phyloP scores from a whole-genome alignment of 2,797 vertebrate species.

The Betta splendens region DNA sequence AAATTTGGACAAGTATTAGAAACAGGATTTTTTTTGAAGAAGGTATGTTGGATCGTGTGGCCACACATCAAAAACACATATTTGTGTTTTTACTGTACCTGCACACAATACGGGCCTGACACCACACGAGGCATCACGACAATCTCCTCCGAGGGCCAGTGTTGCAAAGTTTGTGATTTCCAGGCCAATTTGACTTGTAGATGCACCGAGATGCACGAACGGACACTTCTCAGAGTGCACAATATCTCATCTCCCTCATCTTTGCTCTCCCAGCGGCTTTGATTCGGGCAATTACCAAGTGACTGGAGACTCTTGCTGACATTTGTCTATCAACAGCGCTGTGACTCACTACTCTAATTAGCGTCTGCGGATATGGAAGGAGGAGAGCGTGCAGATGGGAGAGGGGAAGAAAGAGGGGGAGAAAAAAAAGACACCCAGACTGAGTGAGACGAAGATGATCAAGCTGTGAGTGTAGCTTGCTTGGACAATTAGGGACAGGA shows the following conservation, averaged over 20 bases:
- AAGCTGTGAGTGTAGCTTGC: constrained; percentile 57
- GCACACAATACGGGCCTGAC: constrained; percentile 4
- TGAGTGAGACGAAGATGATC: constrained; percentile 60
- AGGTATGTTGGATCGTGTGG: background rate
- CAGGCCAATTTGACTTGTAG: constrained; percentile 59
- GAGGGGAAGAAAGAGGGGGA: constrained; percentile 26
- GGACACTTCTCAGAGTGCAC: constrained; percentile 33
- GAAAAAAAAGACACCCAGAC: constrained; percentile 13
- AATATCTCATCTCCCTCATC: constrained; percentile 37
- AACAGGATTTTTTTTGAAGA: background rate
- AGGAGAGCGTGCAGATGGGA: constrained; percentile 6
- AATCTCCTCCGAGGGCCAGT: background rate
- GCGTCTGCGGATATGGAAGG: constrained; percentile 57
- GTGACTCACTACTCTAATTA: constrained; percentile 79
- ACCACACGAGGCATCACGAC: background rate
- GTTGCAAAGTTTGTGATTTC: constrained; percentile 33
- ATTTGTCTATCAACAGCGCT: constrained; percentile 82
- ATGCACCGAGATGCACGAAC: constrained; percentile 33
- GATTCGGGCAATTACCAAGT: constrained; percentile 79
- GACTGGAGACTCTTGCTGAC: constrained; percentile 76
- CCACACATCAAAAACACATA: background rate
- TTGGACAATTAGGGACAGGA: constrained; percentile 45
- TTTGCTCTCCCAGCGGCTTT: constrained; percentile 58
- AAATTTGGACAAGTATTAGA: background rate
- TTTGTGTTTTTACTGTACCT: background rate